Base-by-base conservation (phyloP, 2,797 vertebrate genomes). In the Allochrocebus solatus region DNA sequence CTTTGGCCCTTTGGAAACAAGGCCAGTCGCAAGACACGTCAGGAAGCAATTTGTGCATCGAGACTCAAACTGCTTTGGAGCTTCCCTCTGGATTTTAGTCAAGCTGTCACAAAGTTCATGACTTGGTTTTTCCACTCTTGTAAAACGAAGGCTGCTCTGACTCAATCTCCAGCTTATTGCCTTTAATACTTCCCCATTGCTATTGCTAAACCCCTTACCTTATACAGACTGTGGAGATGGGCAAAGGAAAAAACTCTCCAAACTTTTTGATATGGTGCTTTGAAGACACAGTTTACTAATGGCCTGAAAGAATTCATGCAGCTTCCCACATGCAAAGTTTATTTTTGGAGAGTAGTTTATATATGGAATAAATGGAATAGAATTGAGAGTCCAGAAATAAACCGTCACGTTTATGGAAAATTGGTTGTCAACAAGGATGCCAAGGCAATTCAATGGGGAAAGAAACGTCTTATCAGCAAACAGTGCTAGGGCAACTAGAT, bases 401-500 rank as follows among this genome's bases (percentile, higher is more conserved):
- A 72, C 2, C 64, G 14, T 91, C 61, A 80, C n/a, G 57, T 84
- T 87, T 93, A 87, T 43, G 28, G 81, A 72, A 92, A 96, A 76
- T 21, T 81, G 91, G 67, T 85, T 93, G 96, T 94, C 82, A 93
- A 64, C 6, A 88, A 95, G 81, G 76, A 80, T 36, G 24, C 74
- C 28, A 76, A 92, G 59, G 59, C 46, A 96, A 70, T 72, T 90
- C 19, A 36, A 0, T 61, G 57, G 59, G 43, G 48, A 57, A 79
- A 46, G n/a, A 86, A 93, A 10, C 0, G 2, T 92, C 61, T 76
- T 89, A 95, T 87, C 70, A 93, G 26, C 41, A 92, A 87, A 92
- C 22, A 10, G 21, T 88, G 11, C 36, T 26, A 17, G 48, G 53
- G 46, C 39, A 91, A 57, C 5, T 43, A 30, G 39, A 78, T 85